Conservation (phyloP, 2,113 vertebrate species). For the Larimichthys crocea region DNA sequence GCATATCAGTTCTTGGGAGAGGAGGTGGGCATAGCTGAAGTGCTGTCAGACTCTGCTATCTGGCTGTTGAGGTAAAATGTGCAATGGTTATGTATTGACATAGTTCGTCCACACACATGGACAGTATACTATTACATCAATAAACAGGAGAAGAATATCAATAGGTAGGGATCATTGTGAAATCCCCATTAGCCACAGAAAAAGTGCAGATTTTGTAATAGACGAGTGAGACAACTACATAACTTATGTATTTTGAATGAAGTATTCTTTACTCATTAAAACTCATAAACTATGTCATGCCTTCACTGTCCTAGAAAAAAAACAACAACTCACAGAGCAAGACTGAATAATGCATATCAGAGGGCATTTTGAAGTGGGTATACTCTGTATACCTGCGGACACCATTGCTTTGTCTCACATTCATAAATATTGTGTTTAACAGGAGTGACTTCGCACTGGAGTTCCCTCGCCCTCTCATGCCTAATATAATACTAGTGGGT, state of each 20-base stretch:
- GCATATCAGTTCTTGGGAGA: slow-evolving; percentile 81
- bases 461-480: slow-evolving; percentile 88
- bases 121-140: background rate
- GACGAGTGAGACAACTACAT: no score
- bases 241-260: no score
- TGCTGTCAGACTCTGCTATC: slow-evolving; percentile 79
- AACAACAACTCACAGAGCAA: no score
- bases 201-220: no score
- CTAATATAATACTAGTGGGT: slow-evolving; percentile 88
- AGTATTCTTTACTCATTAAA: no score
- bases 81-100: background rate
- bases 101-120: background rate
- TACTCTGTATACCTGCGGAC: no score
- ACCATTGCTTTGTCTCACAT: background rate
- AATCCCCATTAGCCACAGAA: no score
- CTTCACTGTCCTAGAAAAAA: no score
- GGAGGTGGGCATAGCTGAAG: slow-evolving; percentile 75
- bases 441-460: slow-evolving; percentile 88
- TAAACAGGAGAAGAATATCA: background rate
- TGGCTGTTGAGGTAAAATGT: slow-evolving; percentile 85
- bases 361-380: no score
- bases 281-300: no score
- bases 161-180: no score
- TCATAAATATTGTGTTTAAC: background rate
- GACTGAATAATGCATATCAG: no score